phyloP scores from a whole-genome alignment of 2,113 vertebrate species.

The Protobothrops mucrosquamatus region DNA sequence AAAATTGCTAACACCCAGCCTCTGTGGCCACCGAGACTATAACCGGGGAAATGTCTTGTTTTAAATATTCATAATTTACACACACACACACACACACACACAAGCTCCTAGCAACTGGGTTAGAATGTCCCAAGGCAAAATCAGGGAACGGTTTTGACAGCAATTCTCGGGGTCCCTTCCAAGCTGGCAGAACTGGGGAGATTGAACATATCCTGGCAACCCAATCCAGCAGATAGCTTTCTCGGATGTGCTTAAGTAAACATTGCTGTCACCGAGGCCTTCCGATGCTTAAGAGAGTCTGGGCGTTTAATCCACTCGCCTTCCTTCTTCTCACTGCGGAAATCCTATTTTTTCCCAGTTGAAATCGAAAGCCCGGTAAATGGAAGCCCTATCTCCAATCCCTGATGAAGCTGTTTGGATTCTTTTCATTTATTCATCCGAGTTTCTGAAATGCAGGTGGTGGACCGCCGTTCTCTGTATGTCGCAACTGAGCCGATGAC shows the following conservation, averaged over 20 bases:
- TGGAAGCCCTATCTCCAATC: not conserved
- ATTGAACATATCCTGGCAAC: not conserved
- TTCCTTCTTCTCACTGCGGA: not conserved
- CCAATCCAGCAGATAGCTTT: not conserved
- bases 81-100: not conserved
- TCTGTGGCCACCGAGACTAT: conserved; percentile 28
- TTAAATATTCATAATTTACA: conserved; percentile 38
- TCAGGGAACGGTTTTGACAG: not conserved
- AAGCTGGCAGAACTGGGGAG: not conserved
- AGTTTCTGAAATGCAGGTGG: too few relatives aligned
- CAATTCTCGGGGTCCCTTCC: not conserved
- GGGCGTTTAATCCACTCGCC: not conserved
- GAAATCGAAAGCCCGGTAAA: not conserved
- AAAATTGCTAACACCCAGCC: conserved; percentile 32
- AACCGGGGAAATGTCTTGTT: conserved; percentile 51
- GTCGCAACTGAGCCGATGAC: not conserved
- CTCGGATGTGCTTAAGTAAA: not conserved
- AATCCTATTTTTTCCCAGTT: not conserved
- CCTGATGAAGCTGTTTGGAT: not conserved
- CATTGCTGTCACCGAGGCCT: not conserved
- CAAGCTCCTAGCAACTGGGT: conserved; percentile 24
- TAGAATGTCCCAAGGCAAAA: not conserved
- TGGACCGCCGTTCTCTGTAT: too few relatives aligned
- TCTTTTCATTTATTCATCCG: too few relatives aligned
- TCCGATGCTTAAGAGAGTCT: not conserved